These are phyloP conservation scores for Dicaeum eximium DNA, from an alignment of 2,113 vertebrate genomes.

Conservation along the genomic window DNA sequence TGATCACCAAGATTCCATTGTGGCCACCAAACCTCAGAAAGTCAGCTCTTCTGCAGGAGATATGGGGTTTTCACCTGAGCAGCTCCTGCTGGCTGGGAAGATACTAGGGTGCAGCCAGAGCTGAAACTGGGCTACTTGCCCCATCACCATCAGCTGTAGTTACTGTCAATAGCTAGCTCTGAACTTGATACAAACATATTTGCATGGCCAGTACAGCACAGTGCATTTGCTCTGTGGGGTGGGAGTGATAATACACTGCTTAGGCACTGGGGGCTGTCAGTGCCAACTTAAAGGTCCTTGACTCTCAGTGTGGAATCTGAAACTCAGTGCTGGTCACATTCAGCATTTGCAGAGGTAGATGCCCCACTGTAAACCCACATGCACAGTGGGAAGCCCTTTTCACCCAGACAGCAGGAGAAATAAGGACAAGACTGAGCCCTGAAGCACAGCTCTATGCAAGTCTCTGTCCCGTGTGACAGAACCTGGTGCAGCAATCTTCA, in stretches of 20 bases:
- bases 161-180: background rate
- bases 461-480: background rate
- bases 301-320: background rate
- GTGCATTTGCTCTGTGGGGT: background rate
- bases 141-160: background rate
- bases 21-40: rapidly evolving
- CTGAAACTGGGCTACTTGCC: background rate
- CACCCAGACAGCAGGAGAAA: background rate
- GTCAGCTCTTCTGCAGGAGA: background rate
- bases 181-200: background rate
- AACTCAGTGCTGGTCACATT: background rate
- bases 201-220: background rate
- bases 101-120: background rate
- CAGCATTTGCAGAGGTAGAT: background rate
- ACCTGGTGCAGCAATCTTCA: background rate
- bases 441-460: background rate
- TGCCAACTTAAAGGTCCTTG: background rate
- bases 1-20: background rate
- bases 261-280: background rate
- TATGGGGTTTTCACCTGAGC: background rate
- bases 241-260: rapidly evolving
- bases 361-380: background rate
- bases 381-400: background rate
- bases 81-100: background rate
- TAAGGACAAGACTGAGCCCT: background rate